These are phyloP conservation scores for Nycteola revayana DNA, from an alignment of 2,888 invertebrate species.

Conservation along the genomic window DNA sequence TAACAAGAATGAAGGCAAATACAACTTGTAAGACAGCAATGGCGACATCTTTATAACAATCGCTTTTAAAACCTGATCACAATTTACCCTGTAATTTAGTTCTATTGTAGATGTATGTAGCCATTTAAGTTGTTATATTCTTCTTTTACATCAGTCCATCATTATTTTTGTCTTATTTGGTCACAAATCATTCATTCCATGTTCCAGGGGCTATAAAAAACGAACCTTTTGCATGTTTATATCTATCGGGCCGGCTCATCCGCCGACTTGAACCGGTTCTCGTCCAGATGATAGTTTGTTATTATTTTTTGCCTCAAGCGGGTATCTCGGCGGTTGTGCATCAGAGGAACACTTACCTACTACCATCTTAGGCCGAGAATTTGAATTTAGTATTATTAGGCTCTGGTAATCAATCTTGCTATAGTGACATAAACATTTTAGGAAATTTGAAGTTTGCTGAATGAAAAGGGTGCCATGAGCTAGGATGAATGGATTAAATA, in stretches of 20 bases:
- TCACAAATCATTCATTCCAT: constrained; percentile 28
- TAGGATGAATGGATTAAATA: too few species aligned
- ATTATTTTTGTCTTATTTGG: constrained; percentile 20
- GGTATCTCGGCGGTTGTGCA: constrained; percentile 42
- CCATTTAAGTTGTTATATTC: constrained; percentile 5
- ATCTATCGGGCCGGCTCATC: constrained; percentile 56
- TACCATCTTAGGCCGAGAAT: constrained; percentile 38
- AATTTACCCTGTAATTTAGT: constrained; percentile 10
- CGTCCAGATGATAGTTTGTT: constrained; percentile 70
- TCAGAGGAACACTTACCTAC: constrained; percentile 29
- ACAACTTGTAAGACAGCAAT: constrained; percentile 14
- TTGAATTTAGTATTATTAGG: constrained; percentile 17
- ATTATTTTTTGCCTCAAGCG: constrained; percentile 62
- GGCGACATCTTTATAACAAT: constrained; percentile 25
- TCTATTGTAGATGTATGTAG: constrained; percentile 11
- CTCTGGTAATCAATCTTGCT: too few species aligned
- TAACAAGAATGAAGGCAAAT: constrained; percentile 15
- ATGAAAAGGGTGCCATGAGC: too few species aligned
- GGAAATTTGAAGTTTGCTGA: too few species aligned
- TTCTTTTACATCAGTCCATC: constrained; percentile 14
- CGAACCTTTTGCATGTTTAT: constrained; percentile 54
- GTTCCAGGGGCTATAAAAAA: constrained; percentile 43
- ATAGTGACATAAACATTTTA: too few species aligned
- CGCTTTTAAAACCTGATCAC: constrained; percentile 21
- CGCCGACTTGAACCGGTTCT: constrained; percentile 65